Base-by-base conservation (phyloP, 1,140 invertebrate genomes). In the Coelopa frigida region DNA sequence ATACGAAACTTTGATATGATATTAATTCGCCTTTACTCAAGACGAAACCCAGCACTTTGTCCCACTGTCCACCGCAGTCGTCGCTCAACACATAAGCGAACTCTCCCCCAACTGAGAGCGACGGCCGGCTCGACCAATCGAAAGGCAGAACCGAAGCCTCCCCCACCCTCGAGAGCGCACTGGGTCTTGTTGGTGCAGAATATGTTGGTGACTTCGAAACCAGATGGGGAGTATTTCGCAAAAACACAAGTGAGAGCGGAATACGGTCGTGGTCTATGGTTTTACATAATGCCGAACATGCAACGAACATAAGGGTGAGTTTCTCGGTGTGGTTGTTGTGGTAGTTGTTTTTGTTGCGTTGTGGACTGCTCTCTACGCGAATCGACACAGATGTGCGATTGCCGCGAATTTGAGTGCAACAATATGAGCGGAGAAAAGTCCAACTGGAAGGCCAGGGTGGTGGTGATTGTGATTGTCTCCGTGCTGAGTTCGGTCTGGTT, bases 351-450 rank as follows among this genome's bases (percentile, higher is more conserved):
- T 18, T 26, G 31, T 17, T 29, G n/a, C 27, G n/a, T 8, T 29
- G 27, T 29, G 27, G 23, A 29, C 24, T 12, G 3, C 40, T 14
- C 20, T 32, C 20, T 29, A 43, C 11, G 21, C 17, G 62, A 66
- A 66, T 66, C 59, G 49, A 56, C 59, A 66, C 62, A 66, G 62
- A 66, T 66, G 62, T 59, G 61, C 61, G 61, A 61, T 55, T 62
- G 51, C 50, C 49, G 50, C 46, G 48, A 57, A 49, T 52, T 60
- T 62, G 61, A 60, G 57, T 65, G 62, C 59, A 53, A 65, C 61
- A 65, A 65, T 65, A 62, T 65, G 58, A 60, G 31, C n/a, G 22
- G n/a, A 8, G 7, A 56, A 55, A 55, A 49, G 55, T 54, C 47
- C 61, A 65, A 61, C 56, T 61, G 54, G 57, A 62, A 14, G 5